Evolutionary conservation across 2,113 vertebrate genomes (phyloP).

Genomic region (Notothenia rossii): DNA sequence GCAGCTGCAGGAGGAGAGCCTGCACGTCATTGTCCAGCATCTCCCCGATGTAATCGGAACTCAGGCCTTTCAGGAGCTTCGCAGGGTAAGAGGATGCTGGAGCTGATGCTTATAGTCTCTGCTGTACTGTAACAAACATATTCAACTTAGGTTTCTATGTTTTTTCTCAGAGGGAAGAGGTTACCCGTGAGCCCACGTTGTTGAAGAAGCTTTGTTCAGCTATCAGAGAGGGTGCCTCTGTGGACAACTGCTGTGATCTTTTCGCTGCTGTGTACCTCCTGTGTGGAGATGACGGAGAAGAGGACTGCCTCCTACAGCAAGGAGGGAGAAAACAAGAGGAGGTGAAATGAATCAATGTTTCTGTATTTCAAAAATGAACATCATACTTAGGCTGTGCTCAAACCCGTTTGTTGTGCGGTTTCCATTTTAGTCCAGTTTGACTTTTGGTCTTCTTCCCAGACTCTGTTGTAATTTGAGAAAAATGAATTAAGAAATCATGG

Average conservation of each 20-base stretch:
- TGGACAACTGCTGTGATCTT: conserved; percentile 91
- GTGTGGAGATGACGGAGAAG: conserved; percentile 63
- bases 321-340: conserved; percentile 49
- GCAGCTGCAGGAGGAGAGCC: conserved; percentile 88
- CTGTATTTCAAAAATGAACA: background rate
- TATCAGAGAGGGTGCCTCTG: conserved; percentile 88
- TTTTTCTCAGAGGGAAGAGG: conserved; percentile 86
- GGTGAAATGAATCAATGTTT: conserved; percentile 59
- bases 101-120: background rate
- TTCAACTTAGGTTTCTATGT: background rate
- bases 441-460: background rate
- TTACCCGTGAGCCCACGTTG: conserved; percentile 90
- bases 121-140: background rate
- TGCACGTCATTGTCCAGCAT: conserved; percentile 86
- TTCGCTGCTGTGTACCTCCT: conserved; percentile 87
- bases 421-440: background rate
- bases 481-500: background rate
- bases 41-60: conserved; percentile 86
- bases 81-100: conserved; percentile 84
- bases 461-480: background rate
- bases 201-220: conserved; percentile 91
- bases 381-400: background rate
- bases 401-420: background rate
- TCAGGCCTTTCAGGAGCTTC: conserved; percentile 86
- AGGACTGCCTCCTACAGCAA: conserved; percentile 31